Conservation (phyloP, 2,113 vertebrate species). For the Regulus satrapa region DNA sequence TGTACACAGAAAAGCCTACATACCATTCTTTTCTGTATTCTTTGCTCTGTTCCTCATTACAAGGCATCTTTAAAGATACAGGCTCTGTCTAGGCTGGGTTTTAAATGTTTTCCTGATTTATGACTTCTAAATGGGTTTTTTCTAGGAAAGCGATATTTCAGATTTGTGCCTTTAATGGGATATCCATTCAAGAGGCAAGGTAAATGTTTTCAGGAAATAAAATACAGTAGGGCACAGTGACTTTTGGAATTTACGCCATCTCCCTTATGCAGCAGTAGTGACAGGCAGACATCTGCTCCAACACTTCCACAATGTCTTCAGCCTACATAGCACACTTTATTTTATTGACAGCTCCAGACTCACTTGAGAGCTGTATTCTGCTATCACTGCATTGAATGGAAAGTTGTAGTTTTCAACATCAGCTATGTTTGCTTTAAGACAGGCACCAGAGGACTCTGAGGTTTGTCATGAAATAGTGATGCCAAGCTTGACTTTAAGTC, state of each 20-base stretch:
- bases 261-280: background rate
- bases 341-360: background rate
- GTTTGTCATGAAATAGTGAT: background rate
- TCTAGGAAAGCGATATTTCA: background rate
- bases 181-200: background rate
- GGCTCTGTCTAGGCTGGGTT: background rate
- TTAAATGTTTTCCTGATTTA: background rate
- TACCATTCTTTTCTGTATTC: background rate
- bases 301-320: background rate
- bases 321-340: background rate
- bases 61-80: background rate
- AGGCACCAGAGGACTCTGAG: background rate
- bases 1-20: background rate
- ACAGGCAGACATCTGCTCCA: background rate
- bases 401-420: background rate
- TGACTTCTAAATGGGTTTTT: background rate
- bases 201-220: background rate
- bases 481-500: background rate
- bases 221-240: background rate
- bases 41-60: background rate
- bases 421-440: background rate
- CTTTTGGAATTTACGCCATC: background rate
- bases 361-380: background rate
- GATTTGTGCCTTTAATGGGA: background rate
- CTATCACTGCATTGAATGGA: background rate